Percentiles rank a stretch among this genome's conserved stretches.
phyloP scores from a whole-genome alignment of 2,797 vertebrate genomes.

The Girardinus metallicus region DNA sequence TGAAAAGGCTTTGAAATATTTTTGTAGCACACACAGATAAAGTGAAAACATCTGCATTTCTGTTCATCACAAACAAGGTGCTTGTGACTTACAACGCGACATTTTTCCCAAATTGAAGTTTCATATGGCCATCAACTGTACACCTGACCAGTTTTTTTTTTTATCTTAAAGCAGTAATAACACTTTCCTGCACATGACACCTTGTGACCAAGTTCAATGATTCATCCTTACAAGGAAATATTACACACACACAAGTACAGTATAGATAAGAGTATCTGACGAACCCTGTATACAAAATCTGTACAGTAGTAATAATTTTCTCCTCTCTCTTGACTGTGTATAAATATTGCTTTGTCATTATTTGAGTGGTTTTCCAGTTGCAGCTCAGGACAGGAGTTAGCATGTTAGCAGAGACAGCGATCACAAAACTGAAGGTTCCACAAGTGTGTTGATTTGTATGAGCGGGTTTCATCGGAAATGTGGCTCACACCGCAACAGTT shows the following conservation, averaged over 20 bases:
- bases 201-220: neutral
- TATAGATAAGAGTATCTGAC: neutral
- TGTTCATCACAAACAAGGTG: neutral
- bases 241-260: neutral
- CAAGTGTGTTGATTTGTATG: neutral
- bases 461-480: neutral
- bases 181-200: neutral
- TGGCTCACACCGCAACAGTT: neutral
- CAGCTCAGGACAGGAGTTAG: neutral
- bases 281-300: neutral
- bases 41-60: neutral
- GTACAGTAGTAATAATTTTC: neutral
- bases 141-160: neutral
- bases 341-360: neutral
- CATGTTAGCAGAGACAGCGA: neutral
- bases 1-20: neutral
- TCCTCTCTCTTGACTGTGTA: neutral
- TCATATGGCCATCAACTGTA: neutral
- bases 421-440: neutral
- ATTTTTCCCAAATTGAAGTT: neutral
- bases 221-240: neutral
- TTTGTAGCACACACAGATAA: neutral
- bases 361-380: neutral
- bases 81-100: neutral
- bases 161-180: neutral